These are phyloP conservation scores for Papilio polyxenes DNA, from an alignment of 1,140 invertebrate genomes.

Conservation along the genomic window DNA sequence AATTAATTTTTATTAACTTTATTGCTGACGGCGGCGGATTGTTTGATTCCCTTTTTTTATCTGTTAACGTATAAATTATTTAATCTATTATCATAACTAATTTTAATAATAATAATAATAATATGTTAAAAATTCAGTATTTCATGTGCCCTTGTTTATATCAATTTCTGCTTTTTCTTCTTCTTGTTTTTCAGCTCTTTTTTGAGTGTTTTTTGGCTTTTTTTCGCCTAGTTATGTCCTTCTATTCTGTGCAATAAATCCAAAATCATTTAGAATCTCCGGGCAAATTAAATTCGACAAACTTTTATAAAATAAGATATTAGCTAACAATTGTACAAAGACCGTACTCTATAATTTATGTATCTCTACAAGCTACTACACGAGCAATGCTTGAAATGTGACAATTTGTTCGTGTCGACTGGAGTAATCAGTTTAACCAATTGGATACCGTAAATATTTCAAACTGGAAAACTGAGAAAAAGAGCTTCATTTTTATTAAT, in stretches of 20 bases:
- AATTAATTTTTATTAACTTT: not conserved
- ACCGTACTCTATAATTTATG: not conserved
- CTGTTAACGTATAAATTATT: too few species aligned
- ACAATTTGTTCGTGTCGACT: constrained; percentile 25
- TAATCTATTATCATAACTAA: too few species aligned
- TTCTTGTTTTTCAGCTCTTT: too few species aligned
- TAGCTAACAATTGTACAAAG: not conserved
- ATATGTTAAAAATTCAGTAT: too few species aligned
- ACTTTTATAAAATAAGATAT: not conserved
- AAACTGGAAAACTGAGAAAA: not conserved
- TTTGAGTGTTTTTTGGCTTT: not conserved
- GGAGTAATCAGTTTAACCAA: constrained; percentile 24
- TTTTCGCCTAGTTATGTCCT: not conserved
- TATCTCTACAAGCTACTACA: not conserved
- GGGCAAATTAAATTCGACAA: not conserved
- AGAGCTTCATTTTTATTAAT: not conserved
- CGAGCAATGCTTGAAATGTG: not conserved
- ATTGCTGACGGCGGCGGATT: too few species aligned
- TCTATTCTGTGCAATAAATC: not conserved
- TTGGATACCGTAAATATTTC: constrained; percentile 25
- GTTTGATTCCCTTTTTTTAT: too few species aligned
- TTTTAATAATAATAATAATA: too few species aligned
- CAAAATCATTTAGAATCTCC: not conserved
- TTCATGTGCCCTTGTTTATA: too few species aligned
- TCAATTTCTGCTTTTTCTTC: too few species aligned